Base-by-base conservation (phyloP, 2,797 vertebrate species). In the Paratrypauchen microcephalus region DNA sequence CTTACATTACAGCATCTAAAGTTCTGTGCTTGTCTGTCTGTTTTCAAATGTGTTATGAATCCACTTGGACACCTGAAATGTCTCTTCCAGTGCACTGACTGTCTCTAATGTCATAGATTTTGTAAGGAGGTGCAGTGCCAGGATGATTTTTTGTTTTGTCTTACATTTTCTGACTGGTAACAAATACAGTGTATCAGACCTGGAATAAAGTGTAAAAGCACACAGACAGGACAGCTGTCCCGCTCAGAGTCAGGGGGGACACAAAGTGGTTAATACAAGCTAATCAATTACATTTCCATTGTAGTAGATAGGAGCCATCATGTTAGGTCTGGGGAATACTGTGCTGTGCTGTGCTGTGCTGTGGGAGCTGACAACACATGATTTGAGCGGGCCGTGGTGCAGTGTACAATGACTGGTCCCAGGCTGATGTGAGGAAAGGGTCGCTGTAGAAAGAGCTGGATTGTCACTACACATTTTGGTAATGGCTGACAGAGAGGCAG, bases 391-490 rank as follows among this genome's bases (percentile, higher is more conserved):
- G 47, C 66, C 65, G 60, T 74, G 71, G 71, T 83, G 84, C 84
- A 80, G 82, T 74, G 80, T 69, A 76, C 63, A 77, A 52, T 73
- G 71, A 74, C 82, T 70, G 65, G 82, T 88, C 84, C 83, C 83
- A 71, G 61, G 74, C 69, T 81, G 76, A 73, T 65, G 71, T 58
- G 69, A 81, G 69, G 64, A 88, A 71, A 57, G 30, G 56, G 68
- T 72, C 83, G 36, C 55, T 76, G 72, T 76, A 80, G 63, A 78
- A 87, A 90, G 90, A 87, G 73, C 77, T 76, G 77, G 86, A 92
- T 92, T 93, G 92, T 93, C 92, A 92, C 89, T 92, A 92, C 90
- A 92, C 88, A 94, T 93, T 92, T 93, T 84, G 87, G 88, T 91
- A 92, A 93, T 92, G 87, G 87, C 76, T 92, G 92, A 93, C 91